A percentile compares a stretch with the other conserved stretches of the same genome.
phyloP scores from a whole-genome alignment of 2,888 invertebrate genomes.

The Troilus luridus region DNA sequence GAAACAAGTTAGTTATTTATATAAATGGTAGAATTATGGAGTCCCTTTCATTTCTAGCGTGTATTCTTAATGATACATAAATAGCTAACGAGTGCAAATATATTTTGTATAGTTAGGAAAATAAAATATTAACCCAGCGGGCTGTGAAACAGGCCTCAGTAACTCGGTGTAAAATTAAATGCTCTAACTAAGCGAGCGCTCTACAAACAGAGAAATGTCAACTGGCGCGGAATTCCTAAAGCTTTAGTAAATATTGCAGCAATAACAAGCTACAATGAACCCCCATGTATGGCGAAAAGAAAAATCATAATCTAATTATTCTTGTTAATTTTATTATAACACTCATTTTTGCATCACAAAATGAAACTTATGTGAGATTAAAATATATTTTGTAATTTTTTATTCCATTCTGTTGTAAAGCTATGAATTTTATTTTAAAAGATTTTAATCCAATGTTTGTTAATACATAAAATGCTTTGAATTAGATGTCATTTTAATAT shows the following conservation, averaged over 20 bases:
- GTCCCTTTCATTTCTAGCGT: background rate
- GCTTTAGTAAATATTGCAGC: slow-evolving; percentile 16
- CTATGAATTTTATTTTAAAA: too few species aligned
- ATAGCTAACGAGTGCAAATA: background rate
- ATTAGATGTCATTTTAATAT: too few species aligned
- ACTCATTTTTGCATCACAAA: too few species aligned
- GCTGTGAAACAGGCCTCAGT: background rate
- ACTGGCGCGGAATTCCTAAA: background rate
- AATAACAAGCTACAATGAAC: background rate
- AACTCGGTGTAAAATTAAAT: slow-evolving; percentile 16
- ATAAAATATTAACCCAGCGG: background rate
- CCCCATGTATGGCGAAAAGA: background rate
- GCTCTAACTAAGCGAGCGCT: slow-evolving; percentile 5
- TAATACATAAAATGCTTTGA: too few species aligned
- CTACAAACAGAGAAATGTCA: background rate
- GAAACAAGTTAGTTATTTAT: background rate
- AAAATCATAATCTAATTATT: background rate
- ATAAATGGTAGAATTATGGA: background rate
- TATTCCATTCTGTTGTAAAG: too few species aligned
- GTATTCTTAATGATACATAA: slow-evolving; percentile 14
- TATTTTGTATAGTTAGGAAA: background rate
- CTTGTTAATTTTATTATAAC: too few species aligned
- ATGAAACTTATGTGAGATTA: too few species aligned
- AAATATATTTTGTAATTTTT: too few species aligned
- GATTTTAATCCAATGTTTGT: too few species aligned